phyloP scores from a whole-genome alignment of 2,113 vertebrate genomes.

The Aix galericulata region DNA sequence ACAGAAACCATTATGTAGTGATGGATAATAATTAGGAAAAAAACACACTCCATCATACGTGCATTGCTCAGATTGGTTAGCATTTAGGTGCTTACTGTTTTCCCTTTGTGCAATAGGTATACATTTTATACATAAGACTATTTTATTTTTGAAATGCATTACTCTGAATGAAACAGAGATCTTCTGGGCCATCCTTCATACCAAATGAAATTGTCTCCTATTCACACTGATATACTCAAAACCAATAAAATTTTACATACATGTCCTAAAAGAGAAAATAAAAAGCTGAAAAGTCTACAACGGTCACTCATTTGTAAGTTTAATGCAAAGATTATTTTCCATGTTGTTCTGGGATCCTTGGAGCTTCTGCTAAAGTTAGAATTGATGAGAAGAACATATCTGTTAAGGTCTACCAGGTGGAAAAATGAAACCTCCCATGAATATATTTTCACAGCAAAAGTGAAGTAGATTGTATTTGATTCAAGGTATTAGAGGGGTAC shows the following conservation, averaged over 20 bases:
- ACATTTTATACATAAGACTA: background rate
- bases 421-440: background rate
- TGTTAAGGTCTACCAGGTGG: background rate
- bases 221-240: background rate
- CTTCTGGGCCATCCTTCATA: background rate
- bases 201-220: background rate
- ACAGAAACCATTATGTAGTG: background rate
- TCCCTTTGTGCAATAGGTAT: background rate
- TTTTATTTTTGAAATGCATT: conserved; percentile 52
- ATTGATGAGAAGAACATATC: background rate
- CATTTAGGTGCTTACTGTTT: conserved; percentile 17
- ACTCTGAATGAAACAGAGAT: background rate
- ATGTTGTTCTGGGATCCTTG: background rate
- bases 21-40: no score
- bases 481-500: conserved; percentile 17
- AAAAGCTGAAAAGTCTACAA: background rate
- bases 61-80: conserved; percentile 25
- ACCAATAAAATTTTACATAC: background rate
- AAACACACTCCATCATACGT: background rate
- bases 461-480: conserved; percentile 55
- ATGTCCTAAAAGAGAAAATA: background rate
- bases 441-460: conserved; percentile 7
- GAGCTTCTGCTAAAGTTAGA: background rate
- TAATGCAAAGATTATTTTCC: background rate
- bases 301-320: background rate